phyloP scores from a whole-genome alignment of 2,888 invertebrate genomes.

The Ormyrus nitidulus region DNA sequence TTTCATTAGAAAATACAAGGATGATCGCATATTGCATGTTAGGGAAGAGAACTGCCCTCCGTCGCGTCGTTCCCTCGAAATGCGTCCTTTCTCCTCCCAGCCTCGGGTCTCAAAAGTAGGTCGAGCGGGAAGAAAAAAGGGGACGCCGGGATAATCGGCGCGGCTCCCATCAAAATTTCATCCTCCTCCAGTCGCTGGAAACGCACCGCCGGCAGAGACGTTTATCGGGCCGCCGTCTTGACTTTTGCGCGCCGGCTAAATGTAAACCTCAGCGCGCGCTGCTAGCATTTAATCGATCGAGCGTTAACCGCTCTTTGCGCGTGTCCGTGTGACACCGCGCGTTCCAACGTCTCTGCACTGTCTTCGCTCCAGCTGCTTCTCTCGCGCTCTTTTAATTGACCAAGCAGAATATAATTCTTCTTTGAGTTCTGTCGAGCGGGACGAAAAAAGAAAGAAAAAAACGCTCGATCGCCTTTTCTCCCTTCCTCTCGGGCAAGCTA shows the following conservation, averaged over 20 bases:
- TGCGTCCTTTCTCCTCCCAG: not conserved
- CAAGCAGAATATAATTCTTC: conserved; percentile 52
- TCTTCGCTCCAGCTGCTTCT: not conserved
- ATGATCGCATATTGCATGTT: conserved; percentile 23
- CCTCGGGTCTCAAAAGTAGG: no score
- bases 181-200: no score
- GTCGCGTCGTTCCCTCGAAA: not conserved
- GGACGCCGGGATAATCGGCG: no score
- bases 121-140: no score
- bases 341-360: not conserved
- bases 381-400: conserved; percentile 50
- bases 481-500: not conserved
- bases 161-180: no score
- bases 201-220: no score
- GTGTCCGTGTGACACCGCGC: not conserved
- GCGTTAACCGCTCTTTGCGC: not conserved
- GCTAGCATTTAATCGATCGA: no score
- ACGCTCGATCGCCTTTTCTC: not conserved
- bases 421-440: conserved; percentile 27
- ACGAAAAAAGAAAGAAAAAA: not conserved
- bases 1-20: conserved; percentile 49
- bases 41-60: conserved; percentile 5
- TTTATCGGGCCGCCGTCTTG: no score
- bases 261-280: not conserved
- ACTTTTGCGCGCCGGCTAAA: not conserved